A percentile compares a stretch with the other conserved stretches of the same genome.
Evolutionary conservation across 2,113 vertebrate species (phyloP).

Genomic region (Dendropsophus ebraccatus): DNA sequence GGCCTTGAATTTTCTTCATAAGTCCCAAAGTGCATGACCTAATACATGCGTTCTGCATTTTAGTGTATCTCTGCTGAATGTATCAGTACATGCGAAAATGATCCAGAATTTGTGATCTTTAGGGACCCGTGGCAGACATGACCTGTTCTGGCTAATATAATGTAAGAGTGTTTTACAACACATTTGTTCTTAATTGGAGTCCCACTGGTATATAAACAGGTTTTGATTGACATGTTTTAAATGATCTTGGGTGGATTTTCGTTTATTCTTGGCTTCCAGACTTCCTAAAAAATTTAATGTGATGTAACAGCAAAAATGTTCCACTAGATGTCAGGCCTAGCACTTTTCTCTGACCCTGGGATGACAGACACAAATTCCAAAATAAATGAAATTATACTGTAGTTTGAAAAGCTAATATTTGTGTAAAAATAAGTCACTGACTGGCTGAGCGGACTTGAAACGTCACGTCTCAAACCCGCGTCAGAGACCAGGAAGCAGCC

Average conservation of each 20-base stretch:
- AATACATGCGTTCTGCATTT: neutral
- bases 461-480: too few relatives aligned
- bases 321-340: constrained; percentile 68
- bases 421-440: too few relatives aligned
- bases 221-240: neutral
- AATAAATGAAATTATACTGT: neutral
- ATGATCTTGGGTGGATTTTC: neutral
- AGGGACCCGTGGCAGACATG: constrained; percentile 12
- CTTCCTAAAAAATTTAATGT: neutral
- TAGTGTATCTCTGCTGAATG: neutral
- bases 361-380: too few relatives aligned
- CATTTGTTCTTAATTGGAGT: constrained; percentile 6
- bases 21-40: constrained; percentile 28
- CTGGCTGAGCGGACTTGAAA: too few relatives aligned
- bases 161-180: constrained; percentile 12
- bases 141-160: constrained; percentile 1
- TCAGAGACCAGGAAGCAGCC: too few relatives aligned
- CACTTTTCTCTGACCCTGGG: neutral
- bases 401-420: neutral
- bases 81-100: constrained; percentile 1
- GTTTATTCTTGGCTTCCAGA: neutral
- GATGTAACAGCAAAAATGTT: constrained; percentile 24
- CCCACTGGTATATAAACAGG: constrained; percentile 8
- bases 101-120: constrained; percentile 24
- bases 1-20: constrained; percentile 30